Conservation (phyloP, 1,140 invertebrate genomes). For the Scaptodrosophila lebanonensis region DNA sequence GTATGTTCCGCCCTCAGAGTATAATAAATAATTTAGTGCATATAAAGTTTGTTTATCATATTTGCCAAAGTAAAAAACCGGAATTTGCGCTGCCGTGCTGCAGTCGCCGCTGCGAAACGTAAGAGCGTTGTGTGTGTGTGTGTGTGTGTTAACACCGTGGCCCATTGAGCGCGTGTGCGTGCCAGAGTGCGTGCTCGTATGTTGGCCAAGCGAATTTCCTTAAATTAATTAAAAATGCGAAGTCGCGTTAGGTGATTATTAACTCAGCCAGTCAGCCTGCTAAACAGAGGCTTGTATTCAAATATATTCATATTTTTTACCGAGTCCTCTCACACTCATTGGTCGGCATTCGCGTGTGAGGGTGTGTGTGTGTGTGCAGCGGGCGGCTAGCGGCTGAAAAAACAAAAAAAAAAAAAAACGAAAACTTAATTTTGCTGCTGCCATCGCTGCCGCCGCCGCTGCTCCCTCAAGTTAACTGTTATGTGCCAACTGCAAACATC, state of each 20-base stretch:
- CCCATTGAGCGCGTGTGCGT: no score
- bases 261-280: no score
- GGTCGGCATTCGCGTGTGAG: not conserved
- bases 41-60: slow-evolving; percentile 26
- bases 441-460: not conserved
- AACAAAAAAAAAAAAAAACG: no score
- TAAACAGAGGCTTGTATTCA: no score
- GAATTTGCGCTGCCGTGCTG: slow-evolving; percentile 1
- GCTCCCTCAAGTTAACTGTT: slow-evolving; percentile 11
- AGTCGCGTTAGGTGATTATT: no score
- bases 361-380: slow-evolving; percentile 8
- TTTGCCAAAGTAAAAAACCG: not conserved
- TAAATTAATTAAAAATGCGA: slow-evolving; percentile 20
- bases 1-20: slow-evolving; percentile 29
- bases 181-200: no score
- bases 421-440: no score
- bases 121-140: no score
- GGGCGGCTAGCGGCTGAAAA: not conserved
- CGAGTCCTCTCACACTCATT: slow-evolving; percentile 8
- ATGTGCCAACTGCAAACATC: slow-evolving; percentile 33
- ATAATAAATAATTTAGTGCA: slow-evolving; percentile 25
- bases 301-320: slow-evolving; percentile 1
- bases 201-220: slow-evolving; percentile 3
- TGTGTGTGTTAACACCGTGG: no score
- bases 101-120: no score